Percentiles rank a stretch among this genome's conserved stretches.
These are phyloP conservation scores for Girardinichthys multiradiatus DNA, from an alignment of 2,113 vertebrate species.

Conservation along the genomic window DNA sequence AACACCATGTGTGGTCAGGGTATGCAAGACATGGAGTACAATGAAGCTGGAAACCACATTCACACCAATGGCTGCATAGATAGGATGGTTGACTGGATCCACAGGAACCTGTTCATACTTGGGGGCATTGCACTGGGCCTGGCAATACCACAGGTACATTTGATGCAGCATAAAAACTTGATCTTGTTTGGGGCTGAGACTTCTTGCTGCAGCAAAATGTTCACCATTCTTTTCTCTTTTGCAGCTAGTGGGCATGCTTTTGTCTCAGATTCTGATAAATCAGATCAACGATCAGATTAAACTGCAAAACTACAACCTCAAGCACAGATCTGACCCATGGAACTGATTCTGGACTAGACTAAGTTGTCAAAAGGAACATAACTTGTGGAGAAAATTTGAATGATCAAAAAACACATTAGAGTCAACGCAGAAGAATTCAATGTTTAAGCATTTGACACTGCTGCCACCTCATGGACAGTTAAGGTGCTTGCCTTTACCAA, in stretches of 20 bases:
- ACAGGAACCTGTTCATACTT: slow-evolving; percentile 91
- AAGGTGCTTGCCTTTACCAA: background rate
- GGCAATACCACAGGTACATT: slow-evolving; percentile 88
- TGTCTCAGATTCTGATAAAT: slow-evolving; percentile 91
- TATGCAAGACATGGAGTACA: slow-evolving; percentile 81
- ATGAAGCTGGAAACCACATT: slow-evolving; percentile 81
- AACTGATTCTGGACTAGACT: slow-evolving; percentile 54
- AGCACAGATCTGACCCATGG: slow-evolving; percentile 88
- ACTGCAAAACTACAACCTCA: slow-evolving; percentile 87
- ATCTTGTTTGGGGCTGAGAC: background rate
- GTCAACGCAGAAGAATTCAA: background rate
- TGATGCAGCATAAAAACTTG: background rate
- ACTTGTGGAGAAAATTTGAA: background rate
- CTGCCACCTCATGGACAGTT: slow-evolving; percentile 35
- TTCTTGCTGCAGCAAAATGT: background rate
- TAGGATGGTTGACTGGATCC: slow-evolving; percentile 91
- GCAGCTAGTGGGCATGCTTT: slow-evolving; percentile 91
- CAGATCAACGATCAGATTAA: slow-evolving; percentile 93
- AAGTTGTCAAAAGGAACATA: background rate
- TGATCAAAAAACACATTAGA: too few species aligned
- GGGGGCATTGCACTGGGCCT: slow-evolving; percentile 90
- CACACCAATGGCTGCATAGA: slow-evolving; percentile 93
- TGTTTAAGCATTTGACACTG: background rate
- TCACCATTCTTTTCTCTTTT: slow-evolving; percentile 16
- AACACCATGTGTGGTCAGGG: slow-evolving; percentile 95